Evolutionary conservation across 2,888 invertebrate species (phyloP), one percentile per base, ranked within the genome.

Genomic region (Petrolisthes cinctipes): DNA sequence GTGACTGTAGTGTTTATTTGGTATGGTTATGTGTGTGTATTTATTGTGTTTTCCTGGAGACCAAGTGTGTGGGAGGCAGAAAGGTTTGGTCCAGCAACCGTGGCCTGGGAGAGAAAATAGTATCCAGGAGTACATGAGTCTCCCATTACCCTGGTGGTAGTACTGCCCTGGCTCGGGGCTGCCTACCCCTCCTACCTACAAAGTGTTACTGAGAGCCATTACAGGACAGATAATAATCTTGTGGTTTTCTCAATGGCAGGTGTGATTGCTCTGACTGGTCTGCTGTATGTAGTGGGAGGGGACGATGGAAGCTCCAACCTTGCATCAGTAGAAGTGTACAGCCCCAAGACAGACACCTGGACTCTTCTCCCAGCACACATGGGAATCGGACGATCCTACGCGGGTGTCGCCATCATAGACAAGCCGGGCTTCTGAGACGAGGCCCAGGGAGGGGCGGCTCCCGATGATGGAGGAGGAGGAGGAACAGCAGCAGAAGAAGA

Each of bases 231-330:
- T 37, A 37, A 37, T 37, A 37, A 37, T 37, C 17, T 17, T 17
- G 17, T 61, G 17, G 17, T 0, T 61, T 61, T 17, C 61, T 11
- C 61, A 17, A 2, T 14, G 23, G 23, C 98, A 85, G 95, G 95
- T 91, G 98, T 98, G 82, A 96, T 97, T 83, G 96, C 97, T 6
- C 95, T 97, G 93, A 95, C 95, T 92, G 97, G 96, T 23, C 93
- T 95, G 75, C 94, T 99, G 82, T 98, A 97, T 94, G 98, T 98
- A 14, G 97, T 98, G 54, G 98, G 98, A 68, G 99, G 98, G 0
- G 98, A 99, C 93, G 98, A 99, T 94, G 98, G 98, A 85, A 96
- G 96, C 66, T 96, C 97, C 89, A 98, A 98, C 94, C 94, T 99
- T 66, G 94, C 96, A 71, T 97, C 97, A 0, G 97, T 98, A 2